Evolutionary conservation across 2,888 invertebrate genomes (phyloP).

Genomic region (Aphidius colemani): DNA sequence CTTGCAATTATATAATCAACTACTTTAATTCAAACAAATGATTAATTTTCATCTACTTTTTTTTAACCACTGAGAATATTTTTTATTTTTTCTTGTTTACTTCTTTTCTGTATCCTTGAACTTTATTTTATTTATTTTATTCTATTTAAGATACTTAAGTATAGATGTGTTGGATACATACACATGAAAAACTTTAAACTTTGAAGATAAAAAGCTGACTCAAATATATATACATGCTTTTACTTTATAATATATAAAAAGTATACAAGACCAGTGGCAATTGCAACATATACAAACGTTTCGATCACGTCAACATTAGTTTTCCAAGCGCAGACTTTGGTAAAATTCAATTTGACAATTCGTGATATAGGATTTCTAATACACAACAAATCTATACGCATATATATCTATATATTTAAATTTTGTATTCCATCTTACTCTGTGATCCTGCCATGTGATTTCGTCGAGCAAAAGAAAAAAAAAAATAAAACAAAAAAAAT

Average conservation of each 20-base stretch:
- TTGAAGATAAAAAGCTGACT: too few species aligned
- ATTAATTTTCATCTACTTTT: too few species aligned
- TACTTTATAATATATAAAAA: too few species aligned
- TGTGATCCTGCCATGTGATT: too few species aligned
- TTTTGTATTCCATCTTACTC: neutral
- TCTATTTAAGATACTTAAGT: neutral
- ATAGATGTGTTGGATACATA: too few species aligned
- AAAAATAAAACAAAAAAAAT: too few species aligned
- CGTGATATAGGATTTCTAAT: neutral
- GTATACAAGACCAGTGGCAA: slow-evolving; percentile 5
- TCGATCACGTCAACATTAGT: slow-evolving; percentile 28
- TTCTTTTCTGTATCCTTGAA: neutral
- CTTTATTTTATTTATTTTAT: neutral
- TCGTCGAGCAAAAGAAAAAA: too few species aligned
- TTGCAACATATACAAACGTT: slow-evolving; percentile 15
- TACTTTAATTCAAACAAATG: too few species aligned
- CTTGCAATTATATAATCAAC: too few species aligned
- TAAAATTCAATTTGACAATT: slow-evolving; percentile 26
- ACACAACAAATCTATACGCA: slow-evolving; percentile 2
- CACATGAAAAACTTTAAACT: too few species aligned
- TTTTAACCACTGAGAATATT: too few species aligned
- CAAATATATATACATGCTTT: too few species aligned
- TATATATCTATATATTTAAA: neutral
- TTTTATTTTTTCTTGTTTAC: neutral
- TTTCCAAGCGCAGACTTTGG: slow-evolving; percentile 15